Evolutionary conservation across 2,888 invertebrate species (phyloP).

Genomic region (Lochmaea crataegi): DNA sequence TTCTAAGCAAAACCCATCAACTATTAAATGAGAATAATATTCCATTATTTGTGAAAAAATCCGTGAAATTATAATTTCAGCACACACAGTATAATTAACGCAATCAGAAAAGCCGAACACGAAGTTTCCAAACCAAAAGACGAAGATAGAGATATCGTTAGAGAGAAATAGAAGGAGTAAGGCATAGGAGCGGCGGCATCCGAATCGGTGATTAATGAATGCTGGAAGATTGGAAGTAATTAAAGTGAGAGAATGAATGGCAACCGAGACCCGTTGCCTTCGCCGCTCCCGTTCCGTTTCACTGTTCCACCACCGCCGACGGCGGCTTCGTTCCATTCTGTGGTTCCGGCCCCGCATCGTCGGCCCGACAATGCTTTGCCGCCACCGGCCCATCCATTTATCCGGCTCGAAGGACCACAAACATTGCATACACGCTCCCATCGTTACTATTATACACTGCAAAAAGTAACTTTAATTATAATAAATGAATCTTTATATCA

Average conservation of each 20-base stretch:
- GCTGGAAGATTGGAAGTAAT: conserved; percentile 67
- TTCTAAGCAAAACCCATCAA: too few species aligned
- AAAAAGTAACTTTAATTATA: neutral
- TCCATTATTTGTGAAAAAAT: neutral
- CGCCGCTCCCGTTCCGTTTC: conserved; percentile 61
- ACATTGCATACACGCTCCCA: conserved; percentile 15
- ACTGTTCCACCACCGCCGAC: conserved; percentile 25
- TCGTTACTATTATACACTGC: conserved; percentile 1
- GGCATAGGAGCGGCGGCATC: conserved; percentile 49
- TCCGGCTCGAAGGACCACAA: conserved; percentile 19
- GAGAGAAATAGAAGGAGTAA: conserved; percentile 30
- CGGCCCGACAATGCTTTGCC: conserved; percentile 57
- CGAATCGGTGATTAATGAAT: conserved; percentile 65
- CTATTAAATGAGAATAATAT: neutral
- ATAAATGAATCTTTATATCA: too few species aligned
- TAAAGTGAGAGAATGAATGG: conserved; percentile 67
- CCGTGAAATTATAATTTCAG: neutral
- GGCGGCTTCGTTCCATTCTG: conserved; percentile 50
- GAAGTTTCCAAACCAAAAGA: neutral
- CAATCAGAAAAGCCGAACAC: conserved; percentile 2
- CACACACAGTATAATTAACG: conserved; percentile 2
- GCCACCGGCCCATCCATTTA: conserved; percentile 55
- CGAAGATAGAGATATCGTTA: neutral
- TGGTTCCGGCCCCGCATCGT: conserved; percentile 63
- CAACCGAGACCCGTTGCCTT: conserved; percentile 46